These are phyloP conservation scores for Busseola fusca DNA, from an alignment of 2,888 invertebrate genomes.

Conservation along the genomic window DNA sequence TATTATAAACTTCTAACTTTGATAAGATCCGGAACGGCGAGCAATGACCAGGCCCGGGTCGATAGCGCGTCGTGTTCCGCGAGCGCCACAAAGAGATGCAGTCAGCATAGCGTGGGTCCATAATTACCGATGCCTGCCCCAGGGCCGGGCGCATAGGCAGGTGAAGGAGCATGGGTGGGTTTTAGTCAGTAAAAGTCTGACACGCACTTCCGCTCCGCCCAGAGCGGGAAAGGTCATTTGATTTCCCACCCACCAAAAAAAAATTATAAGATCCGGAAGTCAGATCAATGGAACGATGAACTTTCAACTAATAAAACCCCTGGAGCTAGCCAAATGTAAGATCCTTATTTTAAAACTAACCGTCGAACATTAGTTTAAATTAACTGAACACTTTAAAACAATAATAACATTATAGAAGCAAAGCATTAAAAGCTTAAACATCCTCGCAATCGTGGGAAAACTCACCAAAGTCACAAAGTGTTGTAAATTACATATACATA, in stretches of 20 bases:
- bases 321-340: not conserved
- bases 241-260: too few relatives aligned
- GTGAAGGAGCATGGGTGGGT: too few relatives aligned
- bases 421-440: not conserved
- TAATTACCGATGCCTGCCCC: too few relatives aligned
- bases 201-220: too few relatives aligned
- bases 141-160: too few relatives aligned
- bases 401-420: not conserved
- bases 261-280: too few relatives aligned
- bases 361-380: not conserved
- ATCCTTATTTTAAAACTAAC: not conserved
- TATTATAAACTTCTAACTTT: not conserved
- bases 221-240: too few relatives aligned
- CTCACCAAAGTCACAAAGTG: not conserved
- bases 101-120: too few relatives aligned
- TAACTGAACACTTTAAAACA: not conserved
- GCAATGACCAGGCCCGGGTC: too few relatives aligned
- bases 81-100: too few relatives aligned
- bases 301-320: not conserved
- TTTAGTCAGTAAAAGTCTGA: too few relatives aligned
- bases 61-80: too few relatives aligned
- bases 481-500: conserved; percentile 31
- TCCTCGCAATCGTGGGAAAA: conserved; percentile 26
- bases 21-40: not conserved
- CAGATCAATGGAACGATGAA: not conserved